Evolutionary conservation across 2,113 vertebrate genomes (phyloP), one percentile per base, ranked within the genome.

Genomic region (Austrofundulus limnaeus): DNA sequence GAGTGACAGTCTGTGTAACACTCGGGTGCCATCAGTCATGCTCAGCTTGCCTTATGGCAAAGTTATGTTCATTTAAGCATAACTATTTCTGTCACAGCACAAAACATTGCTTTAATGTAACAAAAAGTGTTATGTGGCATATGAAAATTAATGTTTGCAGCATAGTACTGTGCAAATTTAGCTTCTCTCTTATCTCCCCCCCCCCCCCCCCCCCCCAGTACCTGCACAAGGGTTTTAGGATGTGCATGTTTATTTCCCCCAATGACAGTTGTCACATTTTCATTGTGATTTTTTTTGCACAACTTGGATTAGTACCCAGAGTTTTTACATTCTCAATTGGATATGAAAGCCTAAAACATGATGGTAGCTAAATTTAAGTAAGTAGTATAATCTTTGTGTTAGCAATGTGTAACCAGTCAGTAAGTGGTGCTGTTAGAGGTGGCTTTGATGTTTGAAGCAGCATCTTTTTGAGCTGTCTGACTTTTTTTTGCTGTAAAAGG

Each of bases 361-460:
- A 28, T 28, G 28, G 7, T 28, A 7, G 28, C 28, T 28, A 28
- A 7, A 28, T 28, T 28, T 28, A n/a, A n/a, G n/a, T n/a, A n/a
- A n/a, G n/a, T n/a, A n/a, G n/a, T n/a, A 7, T 28, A 28, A 7
- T 28, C 3, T 28, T 28, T 28, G 28, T 23, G 20, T 48, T 15
- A 14, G 11, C 21, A 21, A 23, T 7, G 23, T 48, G 21, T 13
- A 20, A 20, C 46, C 46, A 6, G 5, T 48, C 8, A 46, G 46
- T 23, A 20, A 4, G 46, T 13, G 17, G n/a, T 46, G 10, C 43
- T 20, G n/a, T 47, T 19, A 19, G 17, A 47, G 46, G 5, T 48
- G 12, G 21, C 46, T 47, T 72, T 65, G 43, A 56, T 68, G 68
- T 49, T n/a, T 61, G 19, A 50, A 15, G 50, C 46, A 51, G 51